Percentiles rank a stretch among this genome's conserved stretches.
Conservation (phyloP, 2,797 vertebrate species). For the Malacoctenus gilli region DNA sequence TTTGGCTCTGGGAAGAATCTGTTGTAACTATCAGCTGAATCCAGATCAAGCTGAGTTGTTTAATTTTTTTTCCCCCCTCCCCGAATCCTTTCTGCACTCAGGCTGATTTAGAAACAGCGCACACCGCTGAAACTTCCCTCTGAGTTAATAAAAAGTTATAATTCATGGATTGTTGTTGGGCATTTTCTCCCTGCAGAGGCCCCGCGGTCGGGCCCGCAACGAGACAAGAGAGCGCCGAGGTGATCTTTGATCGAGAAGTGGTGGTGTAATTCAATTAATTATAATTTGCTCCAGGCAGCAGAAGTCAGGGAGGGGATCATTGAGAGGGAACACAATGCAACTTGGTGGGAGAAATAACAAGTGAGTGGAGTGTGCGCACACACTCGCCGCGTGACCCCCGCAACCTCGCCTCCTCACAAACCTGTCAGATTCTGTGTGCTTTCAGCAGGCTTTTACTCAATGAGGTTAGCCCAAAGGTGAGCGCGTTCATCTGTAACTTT, state of each 20-base stretch:
- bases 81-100: constrained; percentile 4
- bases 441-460: constrained; percentile 77
- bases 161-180: constrained; percentile 45
- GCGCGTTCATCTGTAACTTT: constrained; percentile 67
- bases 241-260: constrained; percentile 52
- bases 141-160: constrained; percentile 51
- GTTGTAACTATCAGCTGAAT: constrained; percentile 26
- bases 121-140: constrained; percentile 32
- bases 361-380: constrained; percentile 28
- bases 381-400: constrained; percentile 54
- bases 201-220: background rate
- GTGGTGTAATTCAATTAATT: constrained; percentile 64
- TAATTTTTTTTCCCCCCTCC: background rate
- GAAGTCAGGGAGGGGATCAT: constrained; percentile 38
- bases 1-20: constrained; percentile 30
- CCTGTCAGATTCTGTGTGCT: constrained; percentile 70
- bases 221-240: constrained; percentile 32
- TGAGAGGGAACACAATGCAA: constrained; percentile 58
- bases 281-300: constrained; percentile 61
- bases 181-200: constrained; percentile 29
- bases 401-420: constrained; percentile 70
- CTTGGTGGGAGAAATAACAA: constrained; percentile 61
- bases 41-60: constrained; percentile 23
- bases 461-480: constrained; percentile 79
- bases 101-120: constrained; percentile 33